Conservation (phyloP, 1,140 invertebrate species). For the Pectinophora gossypiella region DNA sequence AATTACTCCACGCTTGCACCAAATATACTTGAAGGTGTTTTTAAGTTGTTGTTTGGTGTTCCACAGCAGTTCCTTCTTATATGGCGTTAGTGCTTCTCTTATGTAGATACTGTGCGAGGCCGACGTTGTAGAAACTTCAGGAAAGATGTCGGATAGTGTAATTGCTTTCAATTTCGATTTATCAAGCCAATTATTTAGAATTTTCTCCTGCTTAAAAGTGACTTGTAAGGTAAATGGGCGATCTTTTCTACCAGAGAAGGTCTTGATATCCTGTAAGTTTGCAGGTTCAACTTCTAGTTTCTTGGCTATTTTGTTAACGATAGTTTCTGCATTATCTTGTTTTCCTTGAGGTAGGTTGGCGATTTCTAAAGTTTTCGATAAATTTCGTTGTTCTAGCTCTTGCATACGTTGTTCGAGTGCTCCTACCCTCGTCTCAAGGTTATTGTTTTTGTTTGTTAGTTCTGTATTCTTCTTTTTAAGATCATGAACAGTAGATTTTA, state of each 20-base stretch:
- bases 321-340: not conserved
- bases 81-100: conserved; percentile 1
- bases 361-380: not conserved
- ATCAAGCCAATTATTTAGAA: not conserved
- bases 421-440: not conserved
- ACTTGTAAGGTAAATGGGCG: not conserved
- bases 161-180: not conserved
- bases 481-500: not conserved
- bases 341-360: not conserved
- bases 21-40: not conserved
- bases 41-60: not conserved
- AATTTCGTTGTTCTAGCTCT: conserved; percentile 1
- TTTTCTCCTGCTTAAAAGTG: not conserved
- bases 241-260: not conserved
- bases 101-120: not conserved
- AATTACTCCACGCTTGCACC: not conserved
- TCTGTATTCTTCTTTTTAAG: not conserved
- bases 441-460: not conserved
- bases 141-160: not conserved
- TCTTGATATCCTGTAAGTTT: not conserved
- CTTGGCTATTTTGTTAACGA: not conserved
- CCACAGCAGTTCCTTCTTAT: not conserved
- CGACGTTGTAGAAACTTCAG: not conserved
- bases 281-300: not conserved
- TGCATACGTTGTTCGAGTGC: not conserved